phyloP scores from a whole-genome alignment of 2,888 invertebrate genomes.

The Hirtodrosophila cameraria region DNA sequence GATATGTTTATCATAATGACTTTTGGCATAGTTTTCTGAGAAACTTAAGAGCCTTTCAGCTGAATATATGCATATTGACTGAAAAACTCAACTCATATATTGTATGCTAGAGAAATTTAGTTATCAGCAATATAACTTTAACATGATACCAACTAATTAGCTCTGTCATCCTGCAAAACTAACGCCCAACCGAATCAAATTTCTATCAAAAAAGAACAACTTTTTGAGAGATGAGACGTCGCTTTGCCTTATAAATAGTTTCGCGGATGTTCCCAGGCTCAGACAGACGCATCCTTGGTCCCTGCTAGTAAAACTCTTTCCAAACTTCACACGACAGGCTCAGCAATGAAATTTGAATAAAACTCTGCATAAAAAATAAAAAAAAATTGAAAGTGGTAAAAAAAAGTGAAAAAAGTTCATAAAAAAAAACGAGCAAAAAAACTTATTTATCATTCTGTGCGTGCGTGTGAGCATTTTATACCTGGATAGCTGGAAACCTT shows the following conservation, averaged over 20 bases:
- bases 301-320: constrained; percentile 46
- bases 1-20: constrained; percentile 3
- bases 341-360: constrained; percentile 71
- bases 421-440: constrained; percentile 69
- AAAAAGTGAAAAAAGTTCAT: constrained; percentile 74
- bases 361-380: constrained; percentile 68
- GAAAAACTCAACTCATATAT: background rate
- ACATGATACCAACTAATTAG: constrained; percentile 50
- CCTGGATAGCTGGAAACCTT: constrained; percentile 59
- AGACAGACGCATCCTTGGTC: constrained; percentile 44
- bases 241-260: constrained; percentile 21
- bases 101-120: no score
- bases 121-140: background rate
- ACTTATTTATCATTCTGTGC: constrained; percentile 70
- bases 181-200: constrained; percentile 45
- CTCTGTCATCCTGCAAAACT: constrained; percentile 12
- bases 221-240: constrained; percentile 18
- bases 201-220: constrained; percentile 53
- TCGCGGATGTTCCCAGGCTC: constrained; percentile 76
- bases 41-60: background rate
- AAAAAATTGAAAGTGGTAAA: constrained; percentile 79
- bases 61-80: no score
- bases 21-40: background rate
- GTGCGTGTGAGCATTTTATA: constrained; percentile 58
- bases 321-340: constrained; percentile 68